These are phyloP conservation scores for Drosophila eohydei DNA, from an alignment of 2,888 invertebrate genomes.

Conservation along the genomic window DNA sequence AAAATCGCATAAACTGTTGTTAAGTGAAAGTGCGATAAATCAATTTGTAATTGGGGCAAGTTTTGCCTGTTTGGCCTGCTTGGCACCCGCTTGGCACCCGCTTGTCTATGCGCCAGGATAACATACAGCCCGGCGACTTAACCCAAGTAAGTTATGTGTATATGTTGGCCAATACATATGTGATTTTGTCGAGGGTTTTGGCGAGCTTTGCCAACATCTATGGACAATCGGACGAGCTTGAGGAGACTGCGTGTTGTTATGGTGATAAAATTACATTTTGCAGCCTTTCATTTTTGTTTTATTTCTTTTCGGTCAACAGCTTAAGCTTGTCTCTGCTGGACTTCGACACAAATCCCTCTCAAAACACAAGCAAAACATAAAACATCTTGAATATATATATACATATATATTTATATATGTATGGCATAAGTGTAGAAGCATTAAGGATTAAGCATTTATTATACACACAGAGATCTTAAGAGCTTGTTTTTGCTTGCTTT, in stretches of 20 bases:
- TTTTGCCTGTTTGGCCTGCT: conserved; percentile 19
- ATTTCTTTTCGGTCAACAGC: conserved; percentile 46
- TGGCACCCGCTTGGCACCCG: background rate
- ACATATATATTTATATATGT: conserved; percentile 1
- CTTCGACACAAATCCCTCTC: conserved; percentile 48
- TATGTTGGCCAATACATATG: conserved; percentile 13
- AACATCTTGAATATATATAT: conserved; percentile 22
- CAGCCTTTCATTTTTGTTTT: conserved; percentile 30
- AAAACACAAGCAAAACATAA: conserved; percentile 30
- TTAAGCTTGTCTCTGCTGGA: conserved; percentile 46
- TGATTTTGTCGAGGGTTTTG: conserved; percentile 28
- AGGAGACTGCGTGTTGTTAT: conserved; percentile 37
- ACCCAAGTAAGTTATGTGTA: conserved; percentile 5
- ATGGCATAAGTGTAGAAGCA: background rate
- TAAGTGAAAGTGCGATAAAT: conserved; percentile 65
- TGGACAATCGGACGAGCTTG: background rate
- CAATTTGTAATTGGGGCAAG: conserved; percentile 63
- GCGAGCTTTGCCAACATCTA: conserved; percentile 39
- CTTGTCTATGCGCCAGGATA: conserved; percentile 8
- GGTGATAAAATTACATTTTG: conserved; percentile 52
- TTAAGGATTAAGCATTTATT: conserved; percentile 19
- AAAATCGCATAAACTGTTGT: conserved; percentile 69
- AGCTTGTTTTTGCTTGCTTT: conserved; percentile 6
- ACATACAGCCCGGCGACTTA: conserved; percentile 1
- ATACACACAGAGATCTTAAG: conserved; percentile 13